Conservation (phyloP, 2,113 vertebrate genomes). For the Psittacara wagleri region DNA sequence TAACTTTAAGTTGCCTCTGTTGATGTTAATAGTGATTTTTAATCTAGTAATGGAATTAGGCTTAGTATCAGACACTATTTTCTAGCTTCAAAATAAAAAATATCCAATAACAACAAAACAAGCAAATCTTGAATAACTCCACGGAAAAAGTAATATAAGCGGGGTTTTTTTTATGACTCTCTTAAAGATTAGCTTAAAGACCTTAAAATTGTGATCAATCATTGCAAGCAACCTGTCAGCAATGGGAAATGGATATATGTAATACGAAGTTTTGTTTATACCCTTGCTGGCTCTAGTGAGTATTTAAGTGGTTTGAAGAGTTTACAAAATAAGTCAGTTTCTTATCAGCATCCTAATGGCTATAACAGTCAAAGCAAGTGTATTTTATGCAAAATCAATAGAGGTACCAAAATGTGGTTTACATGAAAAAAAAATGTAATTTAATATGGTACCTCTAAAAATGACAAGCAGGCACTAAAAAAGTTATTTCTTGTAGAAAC, state of each 20-base stretch:
- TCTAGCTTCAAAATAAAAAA: not conserved
- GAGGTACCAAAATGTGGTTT: not conserved
- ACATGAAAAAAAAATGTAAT: not conserved
- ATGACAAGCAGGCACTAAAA: not conserved
- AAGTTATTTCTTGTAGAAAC: not conserved
- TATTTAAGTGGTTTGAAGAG: not conserved
- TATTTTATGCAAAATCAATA: not conserved
- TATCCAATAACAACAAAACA: not conserved
- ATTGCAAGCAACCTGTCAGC: not conserved
- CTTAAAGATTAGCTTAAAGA: conserved; percentile 22
- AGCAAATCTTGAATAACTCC: not conserved
- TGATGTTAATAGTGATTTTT: not conserved
- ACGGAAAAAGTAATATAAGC: not conserved
- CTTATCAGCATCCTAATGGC: not conserved
- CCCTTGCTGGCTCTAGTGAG: not conserved
- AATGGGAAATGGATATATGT: not conserved
- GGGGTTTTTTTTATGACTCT: not conserved
- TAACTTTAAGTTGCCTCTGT: not conserved
- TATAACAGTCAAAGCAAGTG: not conserved
- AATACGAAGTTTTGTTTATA: not conserved
- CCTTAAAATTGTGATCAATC: not conserved
- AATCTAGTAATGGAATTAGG: not conserved
- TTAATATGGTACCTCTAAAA: not conserved
- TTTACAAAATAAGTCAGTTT: not conserved
- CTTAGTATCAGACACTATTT: not conserved